Evolutionary conservation across 2,888 invertebrate genomes (phyloP), one percentile per base, ranked within the genome.

Genomic region (Hyles lineata): DNA sequence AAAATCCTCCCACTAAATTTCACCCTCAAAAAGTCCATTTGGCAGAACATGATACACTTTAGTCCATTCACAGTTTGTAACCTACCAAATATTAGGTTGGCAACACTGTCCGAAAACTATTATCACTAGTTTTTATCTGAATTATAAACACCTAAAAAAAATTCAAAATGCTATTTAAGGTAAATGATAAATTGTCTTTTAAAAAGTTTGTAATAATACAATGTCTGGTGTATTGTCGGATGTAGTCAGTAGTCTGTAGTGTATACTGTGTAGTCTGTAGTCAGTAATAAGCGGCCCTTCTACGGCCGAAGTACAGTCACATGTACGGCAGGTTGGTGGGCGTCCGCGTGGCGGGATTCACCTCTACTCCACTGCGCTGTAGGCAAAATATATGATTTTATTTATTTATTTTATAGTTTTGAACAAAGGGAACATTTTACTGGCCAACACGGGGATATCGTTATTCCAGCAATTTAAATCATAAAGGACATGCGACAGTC

Each of bases 291-390:
- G 86, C 87, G 80, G 95, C 83, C 81, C 82, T 85, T 88, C 88
- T 88, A 79, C 83, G 86, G 87, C 89, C 88, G 77, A 76, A 84
- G 83, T 67, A 67, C 74, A 88, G 92, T 94, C 93, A 94, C 93
- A 94, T 93, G 86, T 89, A 93, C 19, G 94, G 94, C 17, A 94
- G 84, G 81, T 92, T 94, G 52, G 92, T 92, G 2, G 91, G 89
- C 0, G 88, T 86, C 29, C 88, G 85, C 8, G 78, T 73, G 60
- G 76, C 76, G 3, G 82, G 76, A 2, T 80, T 74, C 73, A 85
- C n/a, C 1, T 87, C 88, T 23, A 82, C 73, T 17, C 83, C 85
- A 72, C 78, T 83, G 63, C 86, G 85, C 89, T 90, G 83, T 43
- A 72, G 21, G 32, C 17, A 17, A 70, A 70, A 52, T 43, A 21